Evolutionary conservation across 2,888 invertebrate species (phyloP), one percentile per base, ranked within the genome.

Genomic region (Acanthosoma haemorrhoidale): DNA sequence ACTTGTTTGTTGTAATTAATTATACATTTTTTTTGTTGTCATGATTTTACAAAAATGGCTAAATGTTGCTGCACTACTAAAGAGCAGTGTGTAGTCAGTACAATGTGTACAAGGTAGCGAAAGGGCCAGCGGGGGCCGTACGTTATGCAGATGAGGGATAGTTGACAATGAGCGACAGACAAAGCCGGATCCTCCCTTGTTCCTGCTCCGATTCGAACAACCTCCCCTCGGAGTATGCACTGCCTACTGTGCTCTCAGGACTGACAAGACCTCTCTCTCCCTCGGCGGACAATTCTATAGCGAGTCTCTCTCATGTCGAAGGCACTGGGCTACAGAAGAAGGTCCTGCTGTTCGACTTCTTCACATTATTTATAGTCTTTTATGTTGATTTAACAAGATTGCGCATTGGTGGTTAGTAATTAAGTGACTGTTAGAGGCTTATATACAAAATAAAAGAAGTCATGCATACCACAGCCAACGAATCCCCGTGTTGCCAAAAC

Each of bases 121-220:
- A 11, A 15, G 29, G 51, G 25, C 25, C 13, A n/a, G n/a, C n/a
- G 51, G 51, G 51, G 51, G 13, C 51, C n/a, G 51, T 51, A 51
- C 51, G 51, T 51, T 51, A 51, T 51, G 51, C 51, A 51, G 51
- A 51, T 51, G 51, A 51, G 51, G 51, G 51, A 51, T 25, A 51
- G 29, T 51, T n/a, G 25, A 51, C 51, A 51, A 51, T 25, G 51
- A 51, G n/a, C n/a, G n/a, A n/a, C n/a, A n/a, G n/a, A n/a, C n/a
- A n/a, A n/a, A n/a, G n/a, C 51, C 29, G 51, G 51, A 51, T 51
- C 21, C 51, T 51, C 51, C n/a, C 51, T 51, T 51, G 51, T 51
- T 51, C 51, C 6, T 29, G 51, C 25, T 8, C 8, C 9, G 51
- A 51, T 51, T 8, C 29, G 51, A 51, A 51, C 29, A 51, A 51